A percentile compares a stretch with the other conserved stretches of the same genome.
These are phyloP conservation scores for Adoxophyes honmai DNA, from an alignment of 1,140 invertebrate species.

Conservation along the genomic window DNA sequence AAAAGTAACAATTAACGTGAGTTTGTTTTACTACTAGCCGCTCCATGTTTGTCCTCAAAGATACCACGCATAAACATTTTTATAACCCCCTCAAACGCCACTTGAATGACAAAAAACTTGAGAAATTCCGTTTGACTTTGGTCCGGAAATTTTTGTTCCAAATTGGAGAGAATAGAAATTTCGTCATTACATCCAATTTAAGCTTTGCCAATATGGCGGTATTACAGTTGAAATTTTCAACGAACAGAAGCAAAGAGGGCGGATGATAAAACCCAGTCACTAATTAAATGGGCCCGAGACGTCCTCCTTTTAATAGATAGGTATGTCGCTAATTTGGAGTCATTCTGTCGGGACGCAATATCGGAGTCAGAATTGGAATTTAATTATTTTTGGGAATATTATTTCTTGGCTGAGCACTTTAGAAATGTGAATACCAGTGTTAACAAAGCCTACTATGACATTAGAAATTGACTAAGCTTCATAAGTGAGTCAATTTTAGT, in stretches of 20 bases:
- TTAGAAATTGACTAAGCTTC: too few relatives aligned
- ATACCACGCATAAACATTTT: constrained; percentile 45
- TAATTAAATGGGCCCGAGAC: constrained; percentile 68
- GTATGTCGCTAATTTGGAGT: constrained; percentile 68
- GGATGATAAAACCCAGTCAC: constrained; percentile 67
- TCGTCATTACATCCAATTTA: constrained; percentile 52
- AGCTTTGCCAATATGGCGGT: constrained; percentile 52
- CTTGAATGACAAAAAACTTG: too few relatives aligned
- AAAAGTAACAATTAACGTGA: constrained; percentile 63
- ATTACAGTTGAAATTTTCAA: constrained; percentile 47
- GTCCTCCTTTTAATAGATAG: constrained; percentile 67
- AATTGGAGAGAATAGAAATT: constrained; percentile 26
- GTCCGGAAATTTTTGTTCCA: neutral
- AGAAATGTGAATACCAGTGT: neutral
- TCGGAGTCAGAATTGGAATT: constrained; percentile 46
- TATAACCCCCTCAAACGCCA: too few relatives aligned
- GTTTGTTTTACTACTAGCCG: constrained; percentile 55
- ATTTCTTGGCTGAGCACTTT: neutral
- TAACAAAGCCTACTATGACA: too few relatives aligned
- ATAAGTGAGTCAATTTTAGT: too few relatives aligned
- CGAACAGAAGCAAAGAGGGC: constrained; percentile 49
- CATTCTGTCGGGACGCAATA: constrained; percentile 42
- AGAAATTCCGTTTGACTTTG: neutral
- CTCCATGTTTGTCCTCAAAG: constrained; percentile 51
- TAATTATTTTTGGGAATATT: constrained; percentile 18